Conservation (phyloP, 2,888 invertebrate species). For the Gasteruption jaculator region DNA sequence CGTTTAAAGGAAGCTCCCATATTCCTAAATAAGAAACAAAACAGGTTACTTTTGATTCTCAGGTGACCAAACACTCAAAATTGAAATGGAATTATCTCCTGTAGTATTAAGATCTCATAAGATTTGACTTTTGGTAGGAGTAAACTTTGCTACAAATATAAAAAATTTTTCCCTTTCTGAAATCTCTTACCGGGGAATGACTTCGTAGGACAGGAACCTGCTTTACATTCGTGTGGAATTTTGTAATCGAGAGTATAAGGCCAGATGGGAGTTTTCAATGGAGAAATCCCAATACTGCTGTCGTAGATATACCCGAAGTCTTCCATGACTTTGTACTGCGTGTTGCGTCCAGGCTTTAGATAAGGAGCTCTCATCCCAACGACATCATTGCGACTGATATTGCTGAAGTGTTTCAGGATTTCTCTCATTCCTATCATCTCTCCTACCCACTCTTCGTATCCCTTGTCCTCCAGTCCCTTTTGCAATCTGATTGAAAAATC, state of each 20-base stretch:
- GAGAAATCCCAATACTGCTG: constrained; percentile 85
- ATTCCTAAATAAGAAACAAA: constrained; percentile 57
- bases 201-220: constrained; percentile 86
- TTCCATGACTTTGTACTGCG: constrained; percentile 88
- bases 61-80: constrained; percentile 23
- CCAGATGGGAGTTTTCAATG: constrained; percentile 78
- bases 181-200: constrained; percentile 74
- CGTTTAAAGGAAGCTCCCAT: constrained; percentile 91
- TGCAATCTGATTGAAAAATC: constrained; percentile 56
- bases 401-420: constrained; percentile 76
- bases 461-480: constrained; percentile 81
- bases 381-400: constrained; percentile 75
- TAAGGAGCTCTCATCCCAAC: constrained; percentile 87
- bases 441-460: constrained; percentile 89
- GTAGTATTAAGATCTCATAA: neutral
- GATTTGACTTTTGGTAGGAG: neutral
- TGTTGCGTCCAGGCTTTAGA: constrained; percentile 87
- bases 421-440: constrained; percentile 94
- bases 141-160: neutral
- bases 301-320: constrained; percentile 92
- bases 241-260: constrained; percentile 93
- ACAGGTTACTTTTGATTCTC: no score
- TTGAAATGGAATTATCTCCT: constrained; percentile 8
- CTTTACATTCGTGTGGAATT: constrained; percentile 89
- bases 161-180: neutral